phyloP scores from a whole-genome alignment of 2,888 invertebrate genomes.

The Belgica antarctica region DNA sequence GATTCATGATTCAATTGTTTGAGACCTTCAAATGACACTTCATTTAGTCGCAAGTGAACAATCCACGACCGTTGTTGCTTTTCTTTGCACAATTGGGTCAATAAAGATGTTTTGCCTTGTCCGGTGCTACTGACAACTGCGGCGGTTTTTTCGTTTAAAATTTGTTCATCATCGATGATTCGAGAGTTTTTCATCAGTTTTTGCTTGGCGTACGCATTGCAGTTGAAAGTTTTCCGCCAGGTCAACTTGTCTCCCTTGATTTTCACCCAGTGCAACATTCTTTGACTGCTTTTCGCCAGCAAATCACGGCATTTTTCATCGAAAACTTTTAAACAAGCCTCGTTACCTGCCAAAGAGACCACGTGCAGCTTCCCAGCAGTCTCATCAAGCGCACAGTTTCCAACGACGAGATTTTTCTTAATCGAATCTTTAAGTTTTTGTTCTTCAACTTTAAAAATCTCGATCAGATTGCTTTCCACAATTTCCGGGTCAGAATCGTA shows the following conservation, averaged over 20 bases:
- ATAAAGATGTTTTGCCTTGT: not conserved
- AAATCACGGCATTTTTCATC: not conserved
- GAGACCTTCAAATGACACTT: not conserved
- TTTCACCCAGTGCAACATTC: not conserved
- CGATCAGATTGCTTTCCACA: not conserved
- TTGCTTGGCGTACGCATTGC: no score
- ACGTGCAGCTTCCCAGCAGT: not conserved
- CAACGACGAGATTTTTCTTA: not conserved
- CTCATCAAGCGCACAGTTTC: not conserved
- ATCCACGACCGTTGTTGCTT: not conserved
- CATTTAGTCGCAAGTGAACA: not conserved
- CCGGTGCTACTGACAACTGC: not conserved
- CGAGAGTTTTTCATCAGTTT: not conserved
- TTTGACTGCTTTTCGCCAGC: not conserved
- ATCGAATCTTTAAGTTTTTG: not conserved
- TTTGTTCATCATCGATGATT: not conserved
- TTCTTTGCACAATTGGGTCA: not conserved
- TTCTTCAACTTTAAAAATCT: not conserved
- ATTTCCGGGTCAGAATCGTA: not conserved
- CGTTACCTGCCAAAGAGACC: not conserved
- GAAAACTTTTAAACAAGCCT: not conserved
- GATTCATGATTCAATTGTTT: not conserved
- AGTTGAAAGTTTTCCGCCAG: not conserved
- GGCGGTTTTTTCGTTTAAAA: not conserved
- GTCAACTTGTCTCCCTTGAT: not conserved